These are phyloP conservation scores for Patiria pectinifera DNA, from an alignment of 53 echinoderm and acorn worm species.

Conservation along the genomic window DNA sequence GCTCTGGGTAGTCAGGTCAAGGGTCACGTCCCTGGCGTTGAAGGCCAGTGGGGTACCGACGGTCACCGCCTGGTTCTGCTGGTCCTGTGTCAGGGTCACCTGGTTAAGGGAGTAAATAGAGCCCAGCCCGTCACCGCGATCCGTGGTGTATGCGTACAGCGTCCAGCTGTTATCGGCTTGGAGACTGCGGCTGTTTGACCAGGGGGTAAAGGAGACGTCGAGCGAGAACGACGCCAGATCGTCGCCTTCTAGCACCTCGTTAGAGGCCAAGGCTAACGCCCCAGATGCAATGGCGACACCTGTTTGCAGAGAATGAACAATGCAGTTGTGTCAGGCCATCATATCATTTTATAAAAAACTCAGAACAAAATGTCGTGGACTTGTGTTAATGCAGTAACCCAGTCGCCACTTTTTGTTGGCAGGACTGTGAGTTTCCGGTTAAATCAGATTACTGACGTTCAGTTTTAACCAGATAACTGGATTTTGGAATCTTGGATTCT, in stretches of 20 bases:
- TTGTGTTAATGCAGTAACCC: too few relatives aligned
- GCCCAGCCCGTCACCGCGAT: slow-evolving; percentile 28
- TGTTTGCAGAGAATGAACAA: background rate
- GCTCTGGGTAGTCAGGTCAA: slow-evolving; percentile 35
- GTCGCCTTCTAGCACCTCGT: slow-evolving; percentile 51
- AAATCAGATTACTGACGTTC: too few relatives aligned
- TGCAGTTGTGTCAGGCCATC: background rate
- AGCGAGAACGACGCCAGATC: slow-evolving; percentile 26
- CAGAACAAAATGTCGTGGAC: too few relatives aligned
- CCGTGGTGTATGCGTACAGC: slow-evolving; percentile 35
- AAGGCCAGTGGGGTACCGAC: slow-evolving; percentile 55
- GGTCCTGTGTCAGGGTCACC: slow-evolving; percentile 40
- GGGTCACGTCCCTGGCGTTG: slow-evolving; percentile 24
- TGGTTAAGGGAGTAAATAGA: background rate
- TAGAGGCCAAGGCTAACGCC: slow-evolving; percentile 20
- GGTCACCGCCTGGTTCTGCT: slow-evolving; percentile 41
- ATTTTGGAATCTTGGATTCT: too few relatives aligned
- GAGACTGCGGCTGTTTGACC: slow-evolving; percentile 58
- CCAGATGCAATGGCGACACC: slow-evolving; percentile 63
- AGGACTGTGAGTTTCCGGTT: too few relatives aligned
- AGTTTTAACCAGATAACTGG: too few relatives aligned
- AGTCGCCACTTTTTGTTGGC: too few relatives aligned
- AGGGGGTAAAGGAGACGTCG: slow-evolving; percentile 37
- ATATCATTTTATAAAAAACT: background rate
- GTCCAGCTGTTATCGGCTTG: slow-evolving; percentile 63